Evolutionary conservation across 23 tunicate species (phyloP).

Genomic region (Corella eumyota): DNA sequence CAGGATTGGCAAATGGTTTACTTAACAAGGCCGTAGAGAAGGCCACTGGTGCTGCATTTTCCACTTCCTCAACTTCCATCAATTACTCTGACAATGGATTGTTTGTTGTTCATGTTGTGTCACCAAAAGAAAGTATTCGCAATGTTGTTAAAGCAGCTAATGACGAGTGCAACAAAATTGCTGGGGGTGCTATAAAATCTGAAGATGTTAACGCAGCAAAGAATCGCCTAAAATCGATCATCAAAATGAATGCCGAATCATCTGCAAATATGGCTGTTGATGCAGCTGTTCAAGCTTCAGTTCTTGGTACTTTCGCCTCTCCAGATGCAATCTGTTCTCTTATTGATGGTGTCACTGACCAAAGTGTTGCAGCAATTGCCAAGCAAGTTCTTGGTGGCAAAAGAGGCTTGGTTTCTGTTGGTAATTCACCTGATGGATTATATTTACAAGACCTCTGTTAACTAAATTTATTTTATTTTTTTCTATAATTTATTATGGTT

Average conservation of each 20-base stretch:
- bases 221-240: constrained; percentile 11
- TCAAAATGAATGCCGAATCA: constrained; percentile 32
- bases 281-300: constrained; percentile 53
- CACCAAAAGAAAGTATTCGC: constrained; percentile 17
- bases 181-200: constrained; percentile 8
- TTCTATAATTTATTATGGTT: too few relatives aligned
- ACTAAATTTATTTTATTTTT: neutral
- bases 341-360: constrained; percentile 28
- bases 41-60: constrained; percentile 13
- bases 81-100: constrained; percentile 80
- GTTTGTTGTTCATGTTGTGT: constrained; percentile 41
- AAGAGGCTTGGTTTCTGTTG: constrained; percentile 59
- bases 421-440: constrained; percentile 2
- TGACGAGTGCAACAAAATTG: constrained; percentile 32
- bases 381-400: constrained; percentile 50
- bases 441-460: neutral
- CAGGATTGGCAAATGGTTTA: constrained; percentile 31
- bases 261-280: constrained; percentile 10
- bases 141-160: constrained; percentile 17
- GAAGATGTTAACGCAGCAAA: constrained; percentile 35
- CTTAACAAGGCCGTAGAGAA: constrained; percentile 37
- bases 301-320: constrained; percentile 14
- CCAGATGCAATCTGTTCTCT: constrained; percentile 6
- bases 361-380: constrained; percentile 41
- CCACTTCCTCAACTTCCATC: constrained; percentile 36